Base-by-base conservation (phyloP, 2,888 invertebrate species). In the Parapristionchus giblindavisi region DNA sequence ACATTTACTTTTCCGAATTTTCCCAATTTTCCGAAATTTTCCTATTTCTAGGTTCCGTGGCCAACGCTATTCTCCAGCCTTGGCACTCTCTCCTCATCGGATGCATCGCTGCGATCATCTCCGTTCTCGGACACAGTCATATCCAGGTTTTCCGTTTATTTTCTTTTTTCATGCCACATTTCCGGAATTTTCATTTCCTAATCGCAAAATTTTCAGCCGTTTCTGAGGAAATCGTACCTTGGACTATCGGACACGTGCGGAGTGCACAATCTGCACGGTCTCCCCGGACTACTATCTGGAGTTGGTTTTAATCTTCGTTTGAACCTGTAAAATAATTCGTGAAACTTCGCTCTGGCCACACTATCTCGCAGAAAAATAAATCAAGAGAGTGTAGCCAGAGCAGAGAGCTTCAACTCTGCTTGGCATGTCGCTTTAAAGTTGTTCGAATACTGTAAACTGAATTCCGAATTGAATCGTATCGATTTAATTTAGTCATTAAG, bases 261-360 rank as follows among this genome's bases (percentile, higher is more conserved):
- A 6, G 95, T 97, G 1, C 93, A 97, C 90, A 97, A 97, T 90
- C 92, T 98, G 24, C 97, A 98, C 88, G 97, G 96, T 0, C 94
- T 96, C 93, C 97, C 97, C 0, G 96, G 94, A 1, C 89, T 97
- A 2, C 89, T 94, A 65, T 94, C 94, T 0, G 96, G 93, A 38
- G 87, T 96, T 14, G 38, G 71, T 48, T 48, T 14, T 21, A 32
- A 32, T 11, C 38, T 61, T 8, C 17, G n/a, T 11, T 36, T 29
- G 2, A 61, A 61, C 21, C 27, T 4, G 29, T 32, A n/a, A n/a
- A n/a, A n/a, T n/a, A n/a, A n/a, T n/a, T n/a, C n/a, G n/a, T n/a
- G n/a, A n/a, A n/a, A n/a, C n/a, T n/a, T n/a, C n/a, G n/a, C n/a
- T n/a, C n/a, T n/a, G n/a, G n/a, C n/a, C n/a, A n/a, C n/a, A n/a